Percentiles rank a stretch among this genome's conserved stretches.
Conservation (phyloP, 2,797 vertebrate genomes). For the Propithecus perrieri region DNA sequence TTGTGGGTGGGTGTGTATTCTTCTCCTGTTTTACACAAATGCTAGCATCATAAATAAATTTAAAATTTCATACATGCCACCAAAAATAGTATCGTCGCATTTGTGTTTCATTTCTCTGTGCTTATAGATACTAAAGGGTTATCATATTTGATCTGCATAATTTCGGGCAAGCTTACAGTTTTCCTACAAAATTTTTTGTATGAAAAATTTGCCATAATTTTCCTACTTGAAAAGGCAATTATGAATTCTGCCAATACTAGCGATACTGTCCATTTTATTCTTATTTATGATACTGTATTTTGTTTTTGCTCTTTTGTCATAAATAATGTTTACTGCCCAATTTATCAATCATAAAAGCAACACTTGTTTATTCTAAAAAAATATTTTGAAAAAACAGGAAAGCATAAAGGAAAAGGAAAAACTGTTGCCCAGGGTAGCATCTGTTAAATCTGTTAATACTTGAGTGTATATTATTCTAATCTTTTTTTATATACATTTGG, state of each 20-base stretch:
- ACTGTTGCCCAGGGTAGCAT: not conserved
- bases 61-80: not conserved
- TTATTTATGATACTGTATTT: constrained; percentile 30
- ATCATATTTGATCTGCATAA: not conserved
- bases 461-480: constrained; percentile 42
- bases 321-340: constrained; percentile 8
- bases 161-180: not conserved
- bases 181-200: constrained; percentile 1
- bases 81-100: not conserved
- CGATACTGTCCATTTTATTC: not conserved
- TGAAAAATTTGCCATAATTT: not conserved
- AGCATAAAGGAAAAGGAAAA: constrained; percentile 5
- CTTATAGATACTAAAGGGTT: constrained; percentile 25
- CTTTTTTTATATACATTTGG: constrained; percentile 25
- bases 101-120: constrained; percentile 35
- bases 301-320: not conserved
- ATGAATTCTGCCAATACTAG: not conserved
- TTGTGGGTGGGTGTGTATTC: not conserved
- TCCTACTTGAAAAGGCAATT: constrained; percentile 39
- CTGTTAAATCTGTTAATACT: constrained; percentile 63
- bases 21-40: not conserved
- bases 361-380: not conserved
- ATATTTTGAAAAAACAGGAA: not conserved
- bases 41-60: constrained; percentile 17
- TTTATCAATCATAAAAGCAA: constrained; percentile 42